phyloP scores from a whole-genome alignment of 2,797 vertebrate genomes.

The Cyprinella venusta region DNA sequence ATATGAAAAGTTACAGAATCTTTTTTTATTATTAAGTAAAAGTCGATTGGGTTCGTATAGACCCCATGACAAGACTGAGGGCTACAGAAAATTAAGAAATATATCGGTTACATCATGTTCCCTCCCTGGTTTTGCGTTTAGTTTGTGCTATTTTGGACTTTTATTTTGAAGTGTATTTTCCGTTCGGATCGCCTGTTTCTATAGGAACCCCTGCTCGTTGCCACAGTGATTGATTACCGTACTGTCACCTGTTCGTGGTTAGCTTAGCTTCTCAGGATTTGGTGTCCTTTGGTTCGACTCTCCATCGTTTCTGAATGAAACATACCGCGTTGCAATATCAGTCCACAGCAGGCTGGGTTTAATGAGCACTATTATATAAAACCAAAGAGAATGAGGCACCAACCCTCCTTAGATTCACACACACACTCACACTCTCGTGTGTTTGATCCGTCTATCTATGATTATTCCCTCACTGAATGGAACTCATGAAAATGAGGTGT shows the following conservation, averaged over 20 bases:
- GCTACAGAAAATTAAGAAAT: background rate
- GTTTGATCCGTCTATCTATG: constrained; percentile 67
- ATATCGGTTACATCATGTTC: too few relatives aligned
- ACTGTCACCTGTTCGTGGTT: background rate
- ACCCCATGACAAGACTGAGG: too few relatives aligned
- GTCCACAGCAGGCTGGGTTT: background rate
- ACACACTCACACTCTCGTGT: constrained; percentile 62
- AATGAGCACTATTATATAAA: background rate
- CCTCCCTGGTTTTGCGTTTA: too few relatives aligned
- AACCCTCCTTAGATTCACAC: constrained; percentile 1
- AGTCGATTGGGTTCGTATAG: too few relatives aligned
- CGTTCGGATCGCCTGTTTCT: background rate
- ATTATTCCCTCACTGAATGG: constrained; percentile 59
- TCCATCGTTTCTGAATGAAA: background rate
- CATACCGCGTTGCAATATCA: background rate
- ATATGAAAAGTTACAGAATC: too few relatives aligned
- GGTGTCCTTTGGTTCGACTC: background rate
- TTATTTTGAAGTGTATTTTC: background rate
- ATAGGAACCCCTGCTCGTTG: background rate
- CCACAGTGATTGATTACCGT: background rate
- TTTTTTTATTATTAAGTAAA: too few relatives aligned
- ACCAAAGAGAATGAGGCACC: constrained; percentile 8
- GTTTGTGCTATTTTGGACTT: too few relatives aligned
- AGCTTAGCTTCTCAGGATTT: background rate
- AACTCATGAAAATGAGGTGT: constrained; percentile 50